Evolutionary conservation across 1,140 invertebrate species (phyloP).

Genomic region (Drosophila malerkotliana): DNA sequence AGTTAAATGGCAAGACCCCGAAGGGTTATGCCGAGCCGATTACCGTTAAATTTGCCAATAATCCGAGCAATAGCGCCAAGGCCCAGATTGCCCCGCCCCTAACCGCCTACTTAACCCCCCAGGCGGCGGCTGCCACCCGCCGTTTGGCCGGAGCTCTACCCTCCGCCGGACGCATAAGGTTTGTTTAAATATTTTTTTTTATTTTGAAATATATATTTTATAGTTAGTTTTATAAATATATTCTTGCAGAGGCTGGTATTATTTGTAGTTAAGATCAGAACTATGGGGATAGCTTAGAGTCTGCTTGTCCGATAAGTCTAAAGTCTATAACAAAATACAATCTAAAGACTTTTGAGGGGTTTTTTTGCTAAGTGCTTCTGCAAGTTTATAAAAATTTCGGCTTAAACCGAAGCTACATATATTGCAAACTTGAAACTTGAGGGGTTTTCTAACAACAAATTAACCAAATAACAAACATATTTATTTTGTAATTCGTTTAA

Average conservation of each 20-base stretch:
- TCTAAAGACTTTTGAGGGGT: no score
- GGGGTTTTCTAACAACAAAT: not conserved
- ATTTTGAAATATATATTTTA: not conserved
- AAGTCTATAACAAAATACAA: not conserved
- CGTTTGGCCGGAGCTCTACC: conserved; percentile 77
- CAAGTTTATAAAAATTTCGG: not conserved
- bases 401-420: no score
- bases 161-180: conserved; percentile 81
- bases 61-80: conserved; percentile 87
- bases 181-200: conserved; percentile 17
- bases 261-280: not conserved
- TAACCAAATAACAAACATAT: not conserved
- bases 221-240: not conserved
- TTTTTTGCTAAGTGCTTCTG: not conserved
- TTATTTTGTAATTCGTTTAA: conserved; percentile 29
- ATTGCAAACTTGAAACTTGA: no score
- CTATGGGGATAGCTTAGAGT: no score
- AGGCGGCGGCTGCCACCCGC: conserved; percentile 78
- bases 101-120: conserved; percentile 85
- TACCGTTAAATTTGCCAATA: conserved; percentile 87
- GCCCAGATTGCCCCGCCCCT: conserved; percentile 85
- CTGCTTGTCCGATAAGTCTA: not conserved
- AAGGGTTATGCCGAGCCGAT: conserved; percentile 86
- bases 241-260: not conserved
- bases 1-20: conserved; percentile 86